Evolutionary conservation across 2,113 vertebrate species (phyloP).

Genomic region (Illadopsis cleaveri): DNA sequence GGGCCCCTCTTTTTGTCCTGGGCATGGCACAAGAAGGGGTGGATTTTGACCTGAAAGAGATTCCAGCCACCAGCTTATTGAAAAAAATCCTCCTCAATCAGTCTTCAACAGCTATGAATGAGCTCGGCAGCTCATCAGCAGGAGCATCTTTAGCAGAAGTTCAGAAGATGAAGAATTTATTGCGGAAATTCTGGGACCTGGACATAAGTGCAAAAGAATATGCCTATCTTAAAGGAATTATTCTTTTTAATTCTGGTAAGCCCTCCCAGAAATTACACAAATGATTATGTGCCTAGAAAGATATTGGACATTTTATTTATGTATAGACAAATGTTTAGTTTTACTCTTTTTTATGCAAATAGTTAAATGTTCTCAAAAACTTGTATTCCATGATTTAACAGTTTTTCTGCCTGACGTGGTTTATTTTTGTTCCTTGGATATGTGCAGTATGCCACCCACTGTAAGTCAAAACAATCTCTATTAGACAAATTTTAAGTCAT

Average conservation of each 20-base stretch:
- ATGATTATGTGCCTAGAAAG: not conserved
- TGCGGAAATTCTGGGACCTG: constrained; percentile 50
- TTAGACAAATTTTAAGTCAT: not conserved
- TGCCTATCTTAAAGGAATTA: constrained; percentile 65
- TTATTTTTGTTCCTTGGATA: not conserved
- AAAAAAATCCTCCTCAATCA: constrained; percentile 58
- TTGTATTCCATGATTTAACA: not conserved
- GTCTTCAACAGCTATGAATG: not conserved
- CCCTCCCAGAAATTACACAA: not conserved
- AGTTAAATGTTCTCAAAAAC: not conserved
- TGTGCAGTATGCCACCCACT: not conserved
- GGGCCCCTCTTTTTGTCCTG: constrained; percentile 52
- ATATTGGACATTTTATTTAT: not conserved
- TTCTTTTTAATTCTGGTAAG: constrained; percentile 62
- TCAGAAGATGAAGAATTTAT: constrained; percentile 48
- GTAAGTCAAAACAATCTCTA: not conserved
- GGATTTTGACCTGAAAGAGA: constrained; percentile 54
- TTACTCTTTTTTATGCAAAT: not conserved
- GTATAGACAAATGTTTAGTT: not conserved
- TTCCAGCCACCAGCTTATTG: constrained; percentile 45
- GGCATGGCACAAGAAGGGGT: constrained; percentile 58
- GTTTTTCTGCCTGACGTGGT: not conserved
- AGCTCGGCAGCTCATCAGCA: not conserved
- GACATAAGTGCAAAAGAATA: constrained; percentile 54
- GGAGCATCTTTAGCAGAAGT: constrained; percentile 1